Evolutionary conservation across 2,797 vertebrate genomes (phyloP), one percentile per base, ranked within the genome.

Genomic region (Xerus rutilus): DNA sequence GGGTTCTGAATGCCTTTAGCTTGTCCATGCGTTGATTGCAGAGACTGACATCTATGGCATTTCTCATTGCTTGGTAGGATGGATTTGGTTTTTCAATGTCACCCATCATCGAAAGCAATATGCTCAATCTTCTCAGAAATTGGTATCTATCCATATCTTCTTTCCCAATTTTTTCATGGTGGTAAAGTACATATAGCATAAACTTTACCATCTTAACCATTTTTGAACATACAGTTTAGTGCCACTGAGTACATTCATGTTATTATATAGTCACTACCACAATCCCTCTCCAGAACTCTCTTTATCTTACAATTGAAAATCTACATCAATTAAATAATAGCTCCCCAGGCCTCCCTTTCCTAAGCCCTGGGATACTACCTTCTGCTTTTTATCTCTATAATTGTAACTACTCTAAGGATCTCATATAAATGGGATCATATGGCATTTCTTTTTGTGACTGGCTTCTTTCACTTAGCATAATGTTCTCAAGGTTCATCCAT

Each of bases 181-280:
- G 57, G 43, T 64, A 95, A 86, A 86, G 82, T 95, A 59, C 7
- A 74, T 65, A 76, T 32, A 76, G 20, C 32, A 57, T 86, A 59
- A 74, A 94, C 47, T 69, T 67, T 67, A 54, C 47, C 59, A 39
- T 67, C 23, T n/a, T n/a, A 21, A 54, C 49, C 32, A 59, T 49
- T 49, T 57, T 82, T 59, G 20, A 76, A 49, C 28, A 20, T 28
- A 39, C 4, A 54, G 2, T 17, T 81, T 57, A 57, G 8, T 18
- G 32, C 17, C n/a, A 7, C 20, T 49, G 45, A 72, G 54, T 72
- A 14, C 1, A 23, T 57, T 79, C 35, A 7, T 28, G 47, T 81
- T 39, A 13, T 17, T n/a, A 3, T 8, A 35, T 21, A 49, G 3
- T 35, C 25, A 7, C 72, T 15, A n/a, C 69, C 28, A 13, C 12